phyloP scores from a whole-genome alignment of 2,797 vertebrate genomes.

The Phyllotis vaccarum region DNA sequence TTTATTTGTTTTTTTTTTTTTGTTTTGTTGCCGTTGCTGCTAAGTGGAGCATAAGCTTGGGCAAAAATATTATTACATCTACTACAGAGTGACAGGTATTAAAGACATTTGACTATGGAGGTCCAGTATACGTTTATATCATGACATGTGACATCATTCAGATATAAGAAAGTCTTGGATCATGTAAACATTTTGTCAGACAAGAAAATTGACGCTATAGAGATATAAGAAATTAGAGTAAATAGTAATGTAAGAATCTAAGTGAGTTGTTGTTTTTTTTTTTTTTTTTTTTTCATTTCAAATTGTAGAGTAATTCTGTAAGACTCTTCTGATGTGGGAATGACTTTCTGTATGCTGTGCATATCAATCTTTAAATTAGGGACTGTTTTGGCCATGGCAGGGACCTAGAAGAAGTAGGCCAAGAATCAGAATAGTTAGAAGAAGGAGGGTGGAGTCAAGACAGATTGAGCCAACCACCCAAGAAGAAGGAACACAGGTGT shows the following conservation, averaged over 20 bases:
- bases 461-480: no score
- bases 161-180: background rate
- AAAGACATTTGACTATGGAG: fast-evolving
- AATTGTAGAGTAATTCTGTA: background rate
- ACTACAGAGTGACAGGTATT: background rate
- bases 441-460: no score
- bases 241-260: background rate
- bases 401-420: no score
- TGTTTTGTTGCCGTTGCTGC: background rate
- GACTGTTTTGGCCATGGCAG: no score
- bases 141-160: background rate
- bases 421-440: no score
- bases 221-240: background rate
- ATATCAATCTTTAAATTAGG: no score
- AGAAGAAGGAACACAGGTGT: no score
- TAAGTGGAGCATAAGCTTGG: background rate
- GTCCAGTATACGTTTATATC: background rate
- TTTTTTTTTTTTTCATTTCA: background rate
- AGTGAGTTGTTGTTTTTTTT: no score
- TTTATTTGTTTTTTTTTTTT: background rate
- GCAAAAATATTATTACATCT: background rate
- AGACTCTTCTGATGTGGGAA: background rate
- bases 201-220: background rate
- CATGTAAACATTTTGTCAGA: background rate
- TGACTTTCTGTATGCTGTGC: no score